These are phyloP conservation scores for Thaumetopoea pityocampa DNA, from an alignment of 1,140 invertebrate species.

Conservation along the genomic window DNA sequence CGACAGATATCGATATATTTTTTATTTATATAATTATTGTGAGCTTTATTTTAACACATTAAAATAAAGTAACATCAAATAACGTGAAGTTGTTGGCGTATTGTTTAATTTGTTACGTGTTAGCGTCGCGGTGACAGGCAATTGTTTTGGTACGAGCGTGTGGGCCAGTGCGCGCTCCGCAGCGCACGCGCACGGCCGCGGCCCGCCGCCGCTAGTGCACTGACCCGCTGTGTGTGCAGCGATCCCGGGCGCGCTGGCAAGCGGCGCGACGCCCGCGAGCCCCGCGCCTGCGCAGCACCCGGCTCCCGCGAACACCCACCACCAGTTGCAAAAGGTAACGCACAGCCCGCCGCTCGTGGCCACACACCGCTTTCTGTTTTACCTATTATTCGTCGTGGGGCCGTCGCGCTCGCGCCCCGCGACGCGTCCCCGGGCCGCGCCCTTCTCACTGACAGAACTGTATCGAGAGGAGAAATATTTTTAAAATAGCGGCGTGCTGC, in stretches of 20 bases:
- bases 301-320: slow-evolving; percentile 22
- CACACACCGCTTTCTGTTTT: neutral
- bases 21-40: no score
- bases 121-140: neutral
- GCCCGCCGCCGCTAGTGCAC: neutral
- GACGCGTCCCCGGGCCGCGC: no score
- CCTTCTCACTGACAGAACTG: no score
- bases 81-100: no score
- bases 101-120: no score
- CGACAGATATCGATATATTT: no score
- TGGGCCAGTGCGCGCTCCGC: slow-evolving; percentile 3
- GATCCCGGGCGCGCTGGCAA: no score
- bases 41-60: no score
- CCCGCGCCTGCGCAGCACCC: neutral
- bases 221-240: neutral
- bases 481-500: no score
- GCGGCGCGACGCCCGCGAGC: neutral
- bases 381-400: neutral
- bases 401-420: no score
- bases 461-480: no score
- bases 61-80: no score
- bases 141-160: neutral
- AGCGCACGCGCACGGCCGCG: neutral
- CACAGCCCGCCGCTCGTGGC: neutral
- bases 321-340: slow-evolving; percentile 45